Percentiles rank a stretch among this genome's conserved stretches.
Evolutionary conservation across 2,888 invertebrate species (phyloP).

Genomic region (Phengaris arion): DNA sequence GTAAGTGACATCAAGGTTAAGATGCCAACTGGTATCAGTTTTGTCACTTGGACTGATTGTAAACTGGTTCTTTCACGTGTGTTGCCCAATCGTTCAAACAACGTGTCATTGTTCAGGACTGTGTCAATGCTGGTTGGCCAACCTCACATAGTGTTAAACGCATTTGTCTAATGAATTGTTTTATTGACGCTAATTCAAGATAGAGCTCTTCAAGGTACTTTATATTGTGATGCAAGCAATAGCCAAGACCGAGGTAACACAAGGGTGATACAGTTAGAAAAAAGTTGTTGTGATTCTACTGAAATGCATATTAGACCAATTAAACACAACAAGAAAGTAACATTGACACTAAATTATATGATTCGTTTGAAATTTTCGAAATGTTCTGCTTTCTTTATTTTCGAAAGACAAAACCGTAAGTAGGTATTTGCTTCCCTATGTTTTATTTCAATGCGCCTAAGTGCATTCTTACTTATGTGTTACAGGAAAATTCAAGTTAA

Average conservation of each 20-base stretch:
- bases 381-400: too few species aligned
- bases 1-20: too few species aligned
- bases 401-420: too few species aligned
- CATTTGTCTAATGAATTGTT: conserved; percentile 23
- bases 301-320: too few species aligned
- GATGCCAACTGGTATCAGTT: conserved; percentile 3
- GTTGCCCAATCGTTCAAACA: conserved; percentile 1
- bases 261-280: too few species aligned
- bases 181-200: conserved; percentile 26
- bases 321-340: too few species aligned
- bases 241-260: background rate
- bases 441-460: background rate
- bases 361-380: too few species aligned
- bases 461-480: background rate
- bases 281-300: too few species aligned
- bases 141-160: conserved; percentile 3
- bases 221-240: background rate
- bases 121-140: conserved; percentile 26
- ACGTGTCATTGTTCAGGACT: conserved; percentile 19
- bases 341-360: too few species aligned
- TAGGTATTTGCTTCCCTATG: too few species aligned
- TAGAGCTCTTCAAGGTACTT: conserved; percentile 2
- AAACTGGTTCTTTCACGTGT: conserved; percentile 11
- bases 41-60: background rate
- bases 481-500: background rate